These are phyloP conservation scores for Teleogryllus occipitalis DNA, from an alignment of 1,140 invertebrate species.

Conservation along the genomic window DNA sequence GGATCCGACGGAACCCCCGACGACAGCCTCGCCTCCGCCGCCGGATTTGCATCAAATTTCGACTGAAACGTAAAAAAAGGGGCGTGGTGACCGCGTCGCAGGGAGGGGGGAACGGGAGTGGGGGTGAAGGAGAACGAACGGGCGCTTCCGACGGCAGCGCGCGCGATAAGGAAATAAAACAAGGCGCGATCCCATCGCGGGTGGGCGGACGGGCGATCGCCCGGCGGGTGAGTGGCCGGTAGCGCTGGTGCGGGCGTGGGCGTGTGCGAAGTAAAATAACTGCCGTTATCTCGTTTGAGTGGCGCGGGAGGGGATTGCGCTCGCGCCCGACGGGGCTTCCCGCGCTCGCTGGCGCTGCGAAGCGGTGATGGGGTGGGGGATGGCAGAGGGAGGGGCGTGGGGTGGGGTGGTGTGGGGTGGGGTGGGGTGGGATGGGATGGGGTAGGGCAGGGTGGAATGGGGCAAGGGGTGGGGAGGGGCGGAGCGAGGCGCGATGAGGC, in stretches of 20 bases:
- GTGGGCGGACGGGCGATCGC: not conserved
- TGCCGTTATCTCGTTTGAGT: not conserved
- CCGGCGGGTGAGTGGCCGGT: no score
- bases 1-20: not conserved
- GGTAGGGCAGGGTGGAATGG: no score
- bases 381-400: not conserved
- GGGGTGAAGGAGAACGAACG: no score
- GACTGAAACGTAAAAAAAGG: not conserved
- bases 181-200: not conserved
- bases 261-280: not conserved
- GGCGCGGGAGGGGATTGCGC: no score
- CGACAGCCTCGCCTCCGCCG: not conserved
- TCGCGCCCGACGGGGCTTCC: no score
- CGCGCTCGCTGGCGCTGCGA: no score
- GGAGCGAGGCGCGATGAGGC: no score
- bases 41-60: not conserved
- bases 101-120: not conserved
- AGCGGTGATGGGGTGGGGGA: not conserved
- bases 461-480: no score
- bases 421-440: no score
- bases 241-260: no score
- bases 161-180: not conserved
- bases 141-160: no score
- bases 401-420: no score
- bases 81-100: not conserved